A percentile compares a stretch with the other conserved stretches of the same genome.
These are phyloP conservation scores for Achroia grisella DNA, from an alignment of 1,140 invertebrate species.

Conservation along the genomic window DNA sequence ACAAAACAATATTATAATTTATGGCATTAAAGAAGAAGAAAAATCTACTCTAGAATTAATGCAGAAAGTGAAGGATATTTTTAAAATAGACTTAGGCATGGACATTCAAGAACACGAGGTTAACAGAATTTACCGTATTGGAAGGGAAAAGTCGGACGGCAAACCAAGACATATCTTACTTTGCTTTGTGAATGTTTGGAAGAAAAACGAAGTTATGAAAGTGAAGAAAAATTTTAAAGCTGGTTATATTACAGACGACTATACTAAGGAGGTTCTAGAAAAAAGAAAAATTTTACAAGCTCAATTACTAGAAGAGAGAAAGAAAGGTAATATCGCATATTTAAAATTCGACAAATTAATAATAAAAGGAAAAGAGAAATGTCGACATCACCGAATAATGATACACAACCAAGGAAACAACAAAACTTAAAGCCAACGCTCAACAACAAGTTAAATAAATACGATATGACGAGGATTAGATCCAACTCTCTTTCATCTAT, in stretches of 20 bases:
- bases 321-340: conserved; percentile 22
- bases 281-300: conserved; percentile 12
- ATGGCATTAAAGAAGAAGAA: conserved; percentile 20
- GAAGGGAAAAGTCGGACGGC: conserved; percentile 10
- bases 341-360: conserved; percentile 27
- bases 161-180: conserved; percentile 17
- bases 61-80: conserved; percentile 8
- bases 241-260: conserved; percentile 20
- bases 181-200: conserved; percentile 15
- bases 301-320: conserved; percentile 22
- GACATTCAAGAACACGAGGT: conserved; percentile 10
- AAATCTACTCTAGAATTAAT: conserved; percentile 9
- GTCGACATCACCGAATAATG: no score
- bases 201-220: conserved; percentile 16
- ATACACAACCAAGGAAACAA: no score
- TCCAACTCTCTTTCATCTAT: no score
- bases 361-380: no score
- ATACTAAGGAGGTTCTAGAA: conserved; percentile 19
- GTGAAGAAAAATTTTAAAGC: conserved; percentile 19
- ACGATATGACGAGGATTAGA: no score
- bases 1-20: conserved; percentile 21
- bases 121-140: conserved; percentile 12
- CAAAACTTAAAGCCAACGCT: no score
- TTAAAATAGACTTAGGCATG: conserved; percentile 16
- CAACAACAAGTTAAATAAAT: no score